Base-by-base conservation (phyloP, 2,113 vertebrate species). In the Anolis sagrei region DNA sequence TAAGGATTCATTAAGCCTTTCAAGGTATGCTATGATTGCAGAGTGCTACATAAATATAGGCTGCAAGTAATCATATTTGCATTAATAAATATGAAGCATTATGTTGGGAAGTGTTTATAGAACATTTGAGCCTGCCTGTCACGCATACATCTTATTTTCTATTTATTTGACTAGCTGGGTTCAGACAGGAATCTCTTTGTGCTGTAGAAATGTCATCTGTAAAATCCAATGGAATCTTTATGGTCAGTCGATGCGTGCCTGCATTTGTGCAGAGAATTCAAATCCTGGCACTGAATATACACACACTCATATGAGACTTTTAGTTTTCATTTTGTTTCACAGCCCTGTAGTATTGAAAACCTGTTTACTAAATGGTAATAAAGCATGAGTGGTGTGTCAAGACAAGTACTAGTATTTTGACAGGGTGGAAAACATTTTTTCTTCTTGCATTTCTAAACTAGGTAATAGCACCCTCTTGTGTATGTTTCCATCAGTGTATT, bases 401-500 rank as follows among this genome's bases (percentile, higher is more conserved):
- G 70, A 51, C 18, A 75, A 18, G 44, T 25, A 64, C 29, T 19
- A 48, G 23, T 18, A 72, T 13, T 49, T 25, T 66, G 32, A 51
- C n/a, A 70, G 48, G 58, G 69, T 34, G 13, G 48, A 27, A 73
- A 51, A 0, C 2, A 3, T 23, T 2, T 48, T 48, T 29, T 8
- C 36, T 77, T 77, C 23, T 36, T n/a, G 23, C 29, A 64, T 16
- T 68, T 66, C 87, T 74, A 72, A 79, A 32, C 75, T 82, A 84
- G 75, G 54, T 86, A 64, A 76, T 73, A 92, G 93, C 91, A 88
- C 93, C 94, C 89, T 88, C 94, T 89, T 92, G 88, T 58, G 90
- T 82, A n/a, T 68, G 9, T 4, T 72, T 32, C 21, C 11, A 18
- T 27, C 51, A 21, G 36, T 85, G 77, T 76, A 44, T 36, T 29